A percentile compares a stretch with the other conserved stretches of the same genome.
These are phyloP conservation scores for Trigoniulus corallinus DNA, from an alignment of 1,140 invertebrate genomes.

Conservation along the genomic window DNA sequence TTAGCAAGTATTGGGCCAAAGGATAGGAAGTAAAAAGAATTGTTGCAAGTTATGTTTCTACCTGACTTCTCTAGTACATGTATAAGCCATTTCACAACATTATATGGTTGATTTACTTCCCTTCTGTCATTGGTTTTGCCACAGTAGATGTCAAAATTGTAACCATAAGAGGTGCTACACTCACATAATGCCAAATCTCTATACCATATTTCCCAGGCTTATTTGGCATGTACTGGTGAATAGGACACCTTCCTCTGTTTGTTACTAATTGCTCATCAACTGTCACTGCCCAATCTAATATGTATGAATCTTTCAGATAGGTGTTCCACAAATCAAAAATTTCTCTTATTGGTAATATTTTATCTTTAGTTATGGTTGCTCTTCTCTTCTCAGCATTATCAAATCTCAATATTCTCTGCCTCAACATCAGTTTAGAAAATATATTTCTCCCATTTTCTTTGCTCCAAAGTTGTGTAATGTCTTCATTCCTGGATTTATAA, in stretches of 20 bases:
- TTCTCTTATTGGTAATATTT: not conserved
- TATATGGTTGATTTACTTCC: slow-evolving; percentile 2
- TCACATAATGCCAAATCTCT: no score
- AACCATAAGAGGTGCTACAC: no score
- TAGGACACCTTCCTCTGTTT: slow-evolving; percentile 16
- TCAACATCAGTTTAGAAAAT: not conserved
- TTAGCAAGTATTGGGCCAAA: not conserved
- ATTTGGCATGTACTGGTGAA: slow-evolving; percentile 19
- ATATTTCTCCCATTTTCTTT: not conserved
- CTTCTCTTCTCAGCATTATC: not conserved
- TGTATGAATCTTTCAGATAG: not conserved
- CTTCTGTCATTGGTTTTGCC: not conserved
- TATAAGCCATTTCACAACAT: not conserved
- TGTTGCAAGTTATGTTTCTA: slow-evolving; percentile 3
- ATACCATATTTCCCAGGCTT: slow-evolving; percentile 16
- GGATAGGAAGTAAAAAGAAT: slow-evolving; percentile 1
- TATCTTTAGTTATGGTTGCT: not conserved
- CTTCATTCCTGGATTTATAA: slow-evolving; percentile 1
- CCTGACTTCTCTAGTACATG: not conserved
- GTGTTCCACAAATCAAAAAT: not conserved
- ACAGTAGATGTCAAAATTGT: slow-evolving; percentile 13
- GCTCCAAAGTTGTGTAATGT: not conserved
- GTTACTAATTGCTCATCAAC: slow-evolving; percentile 21
- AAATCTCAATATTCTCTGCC: not conserved
- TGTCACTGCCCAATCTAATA: slow-evolving; percentile 8